phyloP scores from a whole-genome alignment of 2,797 vertebrate species.

The Anniella stebbinsi region DNA sequence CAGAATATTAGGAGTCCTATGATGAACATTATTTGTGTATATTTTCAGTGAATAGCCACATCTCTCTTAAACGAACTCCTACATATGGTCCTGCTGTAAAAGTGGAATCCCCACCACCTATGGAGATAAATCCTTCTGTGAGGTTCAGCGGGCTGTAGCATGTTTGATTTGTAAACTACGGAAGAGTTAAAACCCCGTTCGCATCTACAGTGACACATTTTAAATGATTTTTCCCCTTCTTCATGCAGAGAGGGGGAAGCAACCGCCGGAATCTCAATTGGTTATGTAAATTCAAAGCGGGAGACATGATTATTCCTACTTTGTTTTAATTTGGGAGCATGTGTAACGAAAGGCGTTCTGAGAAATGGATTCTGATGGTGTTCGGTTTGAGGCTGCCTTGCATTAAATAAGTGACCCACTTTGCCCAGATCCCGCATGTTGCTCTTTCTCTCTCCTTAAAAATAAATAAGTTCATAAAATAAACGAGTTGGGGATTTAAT shows the following conservation, averaged over 20 bases:
- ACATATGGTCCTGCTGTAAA: neutral
- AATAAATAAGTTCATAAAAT: neutral
- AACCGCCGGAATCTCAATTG: neutral
- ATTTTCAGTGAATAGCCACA: neutral
- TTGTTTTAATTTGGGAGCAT: conserved; percentile 50
- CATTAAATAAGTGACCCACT: conserved; percentile 7
- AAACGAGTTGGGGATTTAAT: neutral
- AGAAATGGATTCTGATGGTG: neutral
- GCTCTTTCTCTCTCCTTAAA: neutral
- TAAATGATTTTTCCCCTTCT: neutral
- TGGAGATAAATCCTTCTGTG: neutral
- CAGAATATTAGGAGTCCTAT: neutral
- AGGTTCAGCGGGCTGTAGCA: neutral
- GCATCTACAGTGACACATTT: neutral
- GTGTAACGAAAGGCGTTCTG: conserved; percentile 42
- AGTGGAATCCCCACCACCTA: too few relatives aligned
- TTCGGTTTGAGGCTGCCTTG: neutral
- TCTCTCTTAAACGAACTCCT: neutral
- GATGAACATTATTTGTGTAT: neutral
- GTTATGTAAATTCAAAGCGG: conserved; percentile 53
- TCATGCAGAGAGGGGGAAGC: neutral
- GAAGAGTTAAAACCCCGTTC: conserved; percentile 20
- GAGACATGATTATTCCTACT: conserved; percentile 37
- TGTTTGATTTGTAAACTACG: neutral
- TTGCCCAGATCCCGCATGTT: neutral